phyloP scores from a whole-genome alignment of 2,113 vertebrate species.

The Fukomys damarensis region DNA sequence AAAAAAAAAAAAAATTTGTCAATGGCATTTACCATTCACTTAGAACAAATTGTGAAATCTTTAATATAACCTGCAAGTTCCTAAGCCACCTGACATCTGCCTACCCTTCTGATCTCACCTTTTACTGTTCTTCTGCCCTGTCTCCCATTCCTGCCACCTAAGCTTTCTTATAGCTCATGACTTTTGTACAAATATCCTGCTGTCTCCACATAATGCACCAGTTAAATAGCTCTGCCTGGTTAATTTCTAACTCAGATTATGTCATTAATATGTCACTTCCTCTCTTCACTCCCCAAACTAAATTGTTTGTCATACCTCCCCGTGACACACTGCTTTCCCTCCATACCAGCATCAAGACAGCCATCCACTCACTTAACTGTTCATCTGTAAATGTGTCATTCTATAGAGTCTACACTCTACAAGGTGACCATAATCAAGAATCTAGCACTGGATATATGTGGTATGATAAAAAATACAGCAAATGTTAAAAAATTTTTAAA shows the following conservation, averaged over 20 bases:
- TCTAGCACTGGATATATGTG: neutral
- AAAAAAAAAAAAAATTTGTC: neutral
- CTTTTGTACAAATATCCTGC: neutral
- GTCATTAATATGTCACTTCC: neutral
- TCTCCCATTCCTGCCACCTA: neutral
- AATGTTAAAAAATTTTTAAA: too few relatives aligned
- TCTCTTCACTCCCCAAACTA: neutral
- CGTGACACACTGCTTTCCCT: neutral
- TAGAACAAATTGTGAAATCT: neutral
- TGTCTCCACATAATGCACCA: neutral
- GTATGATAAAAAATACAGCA: too few relatives aligned
- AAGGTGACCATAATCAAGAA: neutral
- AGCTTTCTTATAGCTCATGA: neutral
- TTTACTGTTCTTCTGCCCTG: neutral
- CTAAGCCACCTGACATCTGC: neutral
- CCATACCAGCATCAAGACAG: neutral
- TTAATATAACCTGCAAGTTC: neutral
- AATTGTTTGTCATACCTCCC: neutral
- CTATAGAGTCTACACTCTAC: neutral
- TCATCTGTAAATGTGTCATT: constrained; percentile 26
- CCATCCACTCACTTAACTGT: neutral
- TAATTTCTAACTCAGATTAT: neutral
- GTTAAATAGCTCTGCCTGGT: neutral
- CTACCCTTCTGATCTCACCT: neutral
- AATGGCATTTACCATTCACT: neutral